Percentiles rank a stretch among this genome's conserved stretches.
These are phyloP conservation scores for Solenodon paradoxus DNA, from an alignment of 2,113 vertebrate genomes.

Conservation along the genomic window DNA sequence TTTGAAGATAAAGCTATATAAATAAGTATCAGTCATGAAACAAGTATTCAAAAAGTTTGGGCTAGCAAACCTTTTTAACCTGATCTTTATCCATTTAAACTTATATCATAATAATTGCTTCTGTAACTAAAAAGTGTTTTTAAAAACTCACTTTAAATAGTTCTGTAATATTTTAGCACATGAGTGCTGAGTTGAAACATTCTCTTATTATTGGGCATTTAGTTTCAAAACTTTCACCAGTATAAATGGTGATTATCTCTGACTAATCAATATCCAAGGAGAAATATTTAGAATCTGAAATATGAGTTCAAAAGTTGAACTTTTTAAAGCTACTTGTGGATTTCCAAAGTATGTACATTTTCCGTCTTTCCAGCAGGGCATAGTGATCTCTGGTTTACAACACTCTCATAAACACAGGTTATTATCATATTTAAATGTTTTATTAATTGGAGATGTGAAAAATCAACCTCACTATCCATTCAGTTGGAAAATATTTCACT, in stretches of 20 bases:
- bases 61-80: background rate
- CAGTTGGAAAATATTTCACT: background rate
- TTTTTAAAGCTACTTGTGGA: background rate
- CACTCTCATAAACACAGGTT: too few species aligned
- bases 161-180: background rate
- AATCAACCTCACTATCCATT: background rate
- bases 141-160: background rate
- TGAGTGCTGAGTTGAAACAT: background rate
- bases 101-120: background rate
- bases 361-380: fast-evolving
- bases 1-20: background rate
- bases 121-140: background rate
- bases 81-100: background rate
- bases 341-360: background rate
- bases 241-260: background rate
- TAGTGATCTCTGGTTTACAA: background rate
- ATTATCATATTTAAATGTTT: background rate
- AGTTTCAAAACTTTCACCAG: background rate
- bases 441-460: background rate
- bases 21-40: background rate
- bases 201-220: background rate
- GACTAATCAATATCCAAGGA: background rate
- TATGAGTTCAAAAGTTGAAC: background rate
- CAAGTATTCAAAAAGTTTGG: background rate
- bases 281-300: background rate